phyloP scores from a whole-genome alignment of 2,888 invertebrate species.

The Plebejus melissa region DNA sequence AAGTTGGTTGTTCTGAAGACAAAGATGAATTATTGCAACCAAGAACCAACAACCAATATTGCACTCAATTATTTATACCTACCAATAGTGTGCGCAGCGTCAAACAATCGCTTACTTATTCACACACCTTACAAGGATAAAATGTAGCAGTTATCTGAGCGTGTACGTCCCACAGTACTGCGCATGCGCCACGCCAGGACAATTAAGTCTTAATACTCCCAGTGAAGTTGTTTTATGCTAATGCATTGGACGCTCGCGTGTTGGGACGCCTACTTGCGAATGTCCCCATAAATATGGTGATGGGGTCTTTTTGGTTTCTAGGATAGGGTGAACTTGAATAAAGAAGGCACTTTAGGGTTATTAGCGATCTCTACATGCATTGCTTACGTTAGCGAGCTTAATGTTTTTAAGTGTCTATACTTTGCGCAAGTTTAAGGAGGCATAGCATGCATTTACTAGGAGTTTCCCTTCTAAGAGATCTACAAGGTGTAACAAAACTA shows the following conservation, averaged over 20 bases:
- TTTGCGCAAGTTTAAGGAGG: too few species aligned
- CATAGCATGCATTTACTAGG: too few species aligned
- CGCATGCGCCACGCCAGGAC: constrained; percentile 58
- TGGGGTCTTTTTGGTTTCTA: constrained; percentile 38
- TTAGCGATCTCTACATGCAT: neutral
- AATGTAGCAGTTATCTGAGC: constrained; percentile 65
- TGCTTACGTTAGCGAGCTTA: neutral
- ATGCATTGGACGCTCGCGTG: constrained; percentile 66
- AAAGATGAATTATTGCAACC: neutral
- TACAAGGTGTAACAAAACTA: too few species aligned
- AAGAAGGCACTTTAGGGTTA: constrained; percentile 21
- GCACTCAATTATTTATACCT: neutral
- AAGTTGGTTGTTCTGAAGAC: neutral
- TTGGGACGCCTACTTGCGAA: constrained; percentile 65
- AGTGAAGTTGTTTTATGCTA: constrained; percentile 76
- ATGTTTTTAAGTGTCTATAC: neutral
- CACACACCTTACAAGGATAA: constrained; percentile 44
- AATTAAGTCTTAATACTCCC: constrained; percentile 77
- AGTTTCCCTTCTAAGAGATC: too few species aligned
- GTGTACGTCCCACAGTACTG: constrained; percentile 60
- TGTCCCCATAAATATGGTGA: constrained; percentile 48
- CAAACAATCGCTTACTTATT: constrained; percentile 27
- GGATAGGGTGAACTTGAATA: constrained; percentile 35
- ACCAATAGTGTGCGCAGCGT: constrained; percentile 8
- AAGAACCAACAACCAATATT: neutral